These are phyloP conservation scores for Drosophila diplacantha DNA, from an alignment of 2,888 invertebrate species.

Conservation along the genomic window DNA sequence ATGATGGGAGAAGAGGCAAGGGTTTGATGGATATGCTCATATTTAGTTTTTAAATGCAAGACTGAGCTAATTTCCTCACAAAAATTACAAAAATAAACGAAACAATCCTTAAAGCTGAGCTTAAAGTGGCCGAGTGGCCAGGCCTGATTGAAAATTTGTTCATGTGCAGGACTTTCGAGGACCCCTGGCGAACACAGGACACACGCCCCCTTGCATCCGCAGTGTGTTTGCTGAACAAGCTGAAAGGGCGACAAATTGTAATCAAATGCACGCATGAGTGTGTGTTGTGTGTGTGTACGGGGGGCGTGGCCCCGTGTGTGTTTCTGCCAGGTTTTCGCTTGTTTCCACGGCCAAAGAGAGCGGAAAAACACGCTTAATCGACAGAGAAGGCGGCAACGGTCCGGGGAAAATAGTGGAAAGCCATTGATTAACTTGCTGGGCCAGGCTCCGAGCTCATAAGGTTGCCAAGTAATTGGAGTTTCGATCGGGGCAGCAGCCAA, in stretches of 20 bases:
- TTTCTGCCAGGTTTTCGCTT: constrained; percentile 14
- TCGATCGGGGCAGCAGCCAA: constrained; percentile 11
- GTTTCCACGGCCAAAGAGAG: constrained; percentile 20
- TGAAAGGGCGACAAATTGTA: constrained; percentile 53
- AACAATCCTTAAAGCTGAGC: neutral
- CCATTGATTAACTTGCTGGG: constrained; percentile 33
- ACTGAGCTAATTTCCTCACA: too few species aligned
- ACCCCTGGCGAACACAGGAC: constrained; percentile 6
- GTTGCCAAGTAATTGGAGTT: constrained; percentile 31
- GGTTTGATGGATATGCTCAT: neutral
- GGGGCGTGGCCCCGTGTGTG: constrained; percentile 40
- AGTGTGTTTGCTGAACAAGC: constrained; percentile 41
- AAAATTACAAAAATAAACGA: too few species aligned
- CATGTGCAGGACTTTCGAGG: neutral
- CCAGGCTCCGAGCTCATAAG: constrained; percentile 10
- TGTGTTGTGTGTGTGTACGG: constrained; percentile 12
- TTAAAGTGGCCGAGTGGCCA: neutral
- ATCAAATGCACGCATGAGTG: constrained; percentile 54
- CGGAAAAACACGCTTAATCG: constrained; percentile 30
- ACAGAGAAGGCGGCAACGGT: constrained; percentile 1
- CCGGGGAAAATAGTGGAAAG: constrained; percentile 28
- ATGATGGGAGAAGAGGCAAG: neutral
- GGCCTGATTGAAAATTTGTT: neutral
- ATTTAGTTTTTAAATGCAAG: neutral
- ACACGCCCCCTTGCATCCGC: constrained; percentile 12